Evolutionary conservation across 1,140 invertebrate genomes (phyloP).

Genomic region (Agrypnia vestita): DNA sequence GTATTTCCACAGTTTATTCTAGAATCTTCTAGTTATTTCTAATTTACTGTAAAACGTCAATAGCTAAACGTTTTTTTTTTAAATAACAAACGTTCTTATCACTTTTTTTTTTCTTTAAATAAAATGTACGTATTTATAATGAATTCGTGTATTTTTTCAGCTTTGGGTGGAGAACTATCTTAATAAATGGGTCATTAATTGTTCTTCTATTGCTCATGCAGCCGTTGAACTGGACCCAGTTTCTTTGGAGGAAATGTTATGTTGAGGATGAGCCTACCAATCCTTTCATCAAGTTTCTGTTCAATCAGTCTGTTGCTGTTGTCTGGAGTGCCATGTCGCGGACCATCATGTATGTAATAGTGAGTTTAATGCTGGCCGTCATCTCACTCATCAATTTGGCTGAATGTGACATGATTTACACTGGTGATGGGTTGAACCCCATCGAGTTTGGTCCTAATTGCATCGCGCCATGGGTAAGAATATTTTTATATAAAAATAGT

Average conservation of each 20-base stretch:
- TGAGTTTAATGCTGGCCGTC: conserved; percentile 76
- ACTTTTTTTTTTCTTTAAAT: too few relatives aligned
- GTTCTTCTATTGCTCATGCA: conserved; percentile 70
- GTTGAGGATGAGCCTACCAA: conserved; percentile 69
- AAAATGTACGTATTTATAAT: too few relatives aligned
- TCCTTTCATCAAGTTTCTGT: conserved; percentile 66
- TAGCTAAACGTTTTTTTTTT: too few relatives aligned
- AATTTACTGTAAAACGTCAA: too few relatives aligned
- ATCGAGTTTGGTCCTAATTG: conserved; percentile 66
- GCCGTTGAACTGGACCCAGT: conserved; percentile 79
- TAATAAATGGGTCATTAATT: conserved; percentile 69
- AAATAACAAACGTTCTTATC: too few relatives aligned
- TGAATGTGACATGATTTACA: conserved; percentile 61
- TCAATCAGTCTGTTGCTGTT: conserved; percentile 71
- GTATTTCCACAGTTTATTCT: too few relatives aligned
- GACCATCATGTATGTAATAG: conserved; percentile 77
- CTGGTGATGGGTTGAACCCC: conserved; percentile 57
- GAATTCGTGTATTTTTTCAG: conserved; percentile 56
- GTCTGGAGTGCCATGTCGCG: conserved; percentile 78
- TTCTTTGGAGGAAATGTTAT: conserved; percentile 75
- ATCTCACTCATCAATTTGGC: conserved; percentile 79
- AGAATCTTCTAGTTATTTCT: too few relatives aligned
- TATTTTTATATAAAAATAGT: background rate
- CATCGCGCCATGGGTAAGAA: conserved; percentile 81
- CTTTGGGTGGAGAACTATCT: conserved; percentile 71